Evolutionary conservation across 2,113 vertebrate species (phyloP).

Genomic region (Syrmaticus mikado): DNA sequence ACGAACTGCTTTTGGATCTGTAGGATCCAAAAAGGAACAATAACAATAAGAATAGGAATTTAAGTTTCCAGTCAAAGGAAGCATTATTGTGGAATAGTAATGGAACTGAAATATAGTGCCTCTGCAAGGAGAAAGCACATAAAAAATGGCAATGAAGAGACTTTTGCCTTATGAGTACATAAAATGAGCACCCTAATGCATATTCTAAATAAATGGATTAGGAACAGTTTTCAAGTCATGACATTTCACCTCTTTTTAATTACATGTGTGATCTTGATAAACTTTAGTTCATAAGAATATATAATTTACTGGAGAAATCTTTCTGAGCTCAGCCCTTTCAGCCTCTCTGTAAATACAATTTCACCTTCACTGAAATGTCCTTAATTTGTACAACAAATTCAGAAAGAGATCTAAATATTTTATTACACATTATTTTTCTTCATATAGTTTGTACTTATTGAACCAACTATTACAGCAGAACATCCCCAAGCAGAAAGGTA

Average conservation of each 20-base stretch:
- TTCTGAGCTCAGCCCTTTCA: background rate
- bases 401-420: slow-evolving; percentile 52
- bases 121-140: background rate
- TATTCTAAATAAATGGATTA: slow-evolving; percentile 6
- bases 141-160: slow-evolving; percentile 1
- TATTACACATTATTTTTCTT: slow-evolving; percentile 31
- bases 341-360: background rate
- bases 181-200: background rate
- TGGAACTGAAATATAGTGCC: background rate
- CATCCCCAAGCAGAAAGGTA: slow-evolving; percentile 71
- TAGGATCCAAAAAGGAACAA: background rate
- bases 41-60: background rate
- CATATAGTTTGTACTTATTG: slow-evolving; percentile 54
- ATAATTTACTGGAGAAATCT: background rate
- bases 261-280: slow-evolving; percentile 17
- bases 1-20: no score
- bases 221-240: slow-evolving; percentile 1
- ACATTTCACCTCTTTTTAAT: slow-evolving; percentile 4
- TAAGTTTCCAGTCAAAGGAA: background rate
- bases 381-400: slow-evolving; percentile 18
- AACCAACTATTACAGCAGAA: slow-evolving; percentile 50
- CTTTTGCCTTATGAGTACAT: background rate
- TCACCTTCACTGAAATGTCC: background rate
- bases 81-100: background rate
- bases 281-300: slow-evolving; percentile 14